These are phyloP conservation scores for Nothura maculosa DNA, from an alignment of 2,797 vertebrate species.

Conservation along the genomic window DNA sequence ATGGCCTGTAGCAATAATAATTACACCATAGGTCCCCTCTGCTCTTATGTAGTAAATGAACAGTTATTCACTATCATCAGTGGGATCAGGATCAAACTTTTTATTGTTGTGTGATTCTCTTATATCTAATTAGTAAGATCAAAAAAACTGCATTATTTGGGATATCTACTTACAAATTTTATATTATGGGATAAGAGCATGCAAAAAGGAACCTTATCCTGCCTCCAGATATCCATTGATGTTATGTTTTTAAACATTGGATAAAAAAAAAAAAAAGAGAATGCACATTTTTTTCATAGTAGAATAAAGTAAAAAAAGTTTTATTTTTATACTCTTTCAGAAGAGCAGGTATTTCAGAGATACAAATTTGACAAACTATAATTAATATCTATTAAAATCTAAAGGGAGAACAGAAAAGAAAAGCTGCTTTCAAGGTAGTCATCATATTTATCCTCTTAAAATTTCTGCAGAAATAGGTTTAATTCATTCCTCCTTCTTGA, in stretches of 20 bases:
- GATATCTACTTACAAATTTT: not conserved
- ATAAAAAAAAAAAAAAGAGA: not conserved
- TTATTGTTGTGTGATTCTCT: not conserved
- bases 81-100: not conserved
- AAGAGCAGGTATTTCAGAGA: conserved; percentile 1
- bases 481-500: not conserved
- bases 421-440: not conserved
- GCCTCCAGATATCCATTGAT: not conserved
- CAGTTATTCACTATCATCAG: not conserved
- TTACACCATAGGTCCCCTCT: not conserved
- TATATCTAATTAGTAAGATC: not conserved
- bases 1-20: not conserved
- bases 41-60: not conserved
- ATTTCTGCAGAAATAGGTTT: not conserved
- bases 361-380: not conserved
- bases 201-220: not conserved
- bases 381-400: conserved; percentile 39
- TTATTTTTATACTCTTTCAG: conserved; percentile 26
- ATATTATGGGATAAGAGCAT: not conserved
- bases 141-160: not conserved
- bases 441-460: not conserved
- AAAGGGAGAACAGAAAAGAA: not conserved
- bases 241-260: not conserved
- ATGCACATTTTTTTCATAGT: not conserved
- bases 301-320: not conserved